phyloP scores from a whole-genome alignment of 1,140 invertebrate species.

The Hermetia illucens region DNA sequence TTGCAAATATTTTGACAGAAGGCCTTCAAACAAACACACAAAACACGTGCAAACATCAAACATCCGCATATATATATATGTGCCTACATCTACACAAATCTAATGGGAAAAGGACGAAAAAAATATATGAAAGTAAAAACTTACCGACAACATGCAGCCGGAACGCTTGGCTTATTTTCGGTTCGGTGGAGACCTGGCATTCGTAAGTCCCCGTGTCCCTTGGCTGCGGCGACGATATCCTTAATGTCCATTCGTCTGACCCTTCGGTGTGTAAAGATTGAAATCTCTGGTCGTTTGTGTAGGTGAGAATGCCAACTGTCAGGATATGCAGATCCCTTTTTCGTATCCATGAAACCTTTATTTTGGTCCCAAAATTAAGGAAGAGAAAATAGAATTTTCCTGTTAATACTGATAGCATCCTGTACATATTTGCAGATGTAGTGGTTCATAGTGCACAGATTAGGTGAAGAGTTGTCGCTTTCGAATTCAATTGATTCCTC shows the following conservation, averaged over 20 bases:
- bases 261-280: constrained; percentile 64
- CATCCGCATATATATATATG: too few relatives aligned
- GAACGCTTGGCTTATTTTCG: constrained; percentile 70
- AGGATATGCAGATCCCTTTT: constrained; percentile 60
- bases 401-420: too few relatives aligned
- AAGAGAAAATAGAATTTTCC: too few relatives aligned
- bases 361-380: too few relatives aligned
- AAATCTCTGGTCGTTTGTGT: constrained; percentile 63
- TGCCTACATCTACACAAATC: too few relatives aligned
- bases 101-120: constrained; percentile 12
- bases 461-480: too few relatives aligned
- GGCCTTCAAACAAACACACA: too few relatives aligned
- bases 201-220: constrained; percentile 64
- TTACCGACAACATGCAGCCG: constrained; percentile 68
- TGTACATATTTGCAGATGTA: too few relatives aligned
- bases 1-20: too few relatives aligned
- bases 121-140: constrained; percentile 23
- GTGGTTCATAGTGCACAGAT: too few relatives aligned
- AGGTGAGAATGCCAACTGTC: constrained; percentile 56
- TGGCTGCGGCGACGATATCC: constrained; percentile 64
- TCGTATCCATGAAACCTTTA: constrained; percentile 62
- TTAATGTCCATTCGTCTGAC: constrained; percentile 76
- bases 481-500: too few relatives aligned
- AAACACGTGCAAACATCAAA: too few relatives aligned
- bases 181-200: constrained; percentile 76